Conservation (phyloP, 2,113 vertebrate genomes). For the Epinephelus cyanopodus region DNA sequence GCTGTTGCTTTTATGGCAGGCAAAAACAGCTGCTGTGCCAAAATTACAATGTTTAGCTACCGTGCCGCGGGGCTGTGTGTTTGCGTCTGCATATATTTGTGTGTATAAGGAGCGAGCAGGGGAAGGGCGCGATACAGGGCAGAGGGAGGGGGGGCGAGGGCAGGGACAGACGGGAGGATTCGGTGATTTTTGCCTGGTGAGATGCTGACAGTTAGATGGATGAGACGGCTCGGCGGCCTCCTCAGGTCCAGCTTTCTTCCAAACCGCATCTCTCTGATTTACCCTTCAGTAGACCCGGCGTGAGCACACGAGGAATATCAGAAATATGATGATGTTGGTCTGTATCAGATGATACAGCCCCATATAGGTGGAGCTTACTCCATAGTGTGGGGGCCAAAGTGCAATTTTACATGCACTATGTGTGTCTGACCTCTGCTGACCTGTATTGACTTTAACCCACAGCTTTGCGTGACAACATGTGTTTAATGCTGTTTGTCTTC, state of each 20-base stretch:
- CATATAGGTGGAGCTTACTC: not conserved
- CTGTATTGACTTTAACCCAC: not conserved
- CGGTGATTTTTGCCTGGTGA: constrained; percentile 54
- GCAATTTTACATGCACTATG: not conserved
- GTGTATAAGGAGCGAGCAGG: not conserved
- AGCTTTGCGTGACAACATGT: not conserved
- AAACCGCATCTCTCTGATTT: constrained; percentile 25
- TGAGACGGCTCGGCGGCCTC: constrained; percentile 35
- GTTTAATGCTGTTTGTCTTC: not conserved
- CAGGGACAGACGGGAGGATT: constrained; percentile 23
- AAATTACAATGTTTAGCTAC: constrained; percentile 59
- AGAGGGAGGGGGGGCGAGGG: not conserved
- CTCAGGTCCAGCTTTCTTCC: constrained; percentile 32
- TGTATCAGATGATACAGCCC: not conserved
- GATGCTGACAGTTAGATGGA: constrained; percentile 71
- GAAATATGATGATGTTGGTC: not conserved
- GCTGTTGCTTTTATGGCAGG: constrained; percentile 55
- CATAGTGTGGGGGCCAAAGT: not conserved
- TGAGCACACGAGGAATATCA: not conserved
- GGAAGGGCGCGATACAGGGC: not conserved
- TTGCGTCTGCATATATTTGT: constrained; percentile 31
- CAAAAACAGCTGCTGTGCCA: constrained; percentile 71
- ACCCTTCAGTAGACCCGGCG: not conserved
- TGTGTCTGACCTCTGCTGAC: not conserved
- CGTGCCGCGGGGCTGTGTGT: constrained; percentile 43